Evolutionary conservation across 2,888 invertebrate genomes (phyloP), one percentile per base, ranked within the genome.

Genomic region (Xanthostigma xanthostigma): DNA sequence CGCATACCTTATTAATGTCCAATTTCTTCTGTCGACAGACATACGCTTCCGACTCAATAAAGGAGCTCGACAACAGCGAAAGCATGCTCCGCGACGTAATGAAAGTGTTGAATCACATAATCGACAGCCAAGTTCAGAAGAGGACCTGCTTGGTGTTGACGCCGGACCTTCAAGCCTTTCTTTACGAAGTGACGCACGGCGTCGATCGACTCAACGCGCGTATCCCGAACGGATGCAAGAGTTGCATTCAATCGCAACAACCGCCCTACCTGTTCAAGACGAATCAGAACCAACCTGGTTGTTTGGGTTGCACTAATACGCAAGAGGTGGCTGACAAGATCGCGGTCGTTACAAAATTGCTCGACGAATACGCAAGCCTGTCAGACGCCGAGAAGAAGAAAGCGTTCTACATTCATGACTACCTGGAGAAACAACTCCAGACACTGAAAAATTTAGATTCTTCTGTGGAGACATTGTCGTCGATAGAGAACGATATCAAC

Each of bases 341-440:
- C 34, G 46, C 41, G 14, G 46, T 57, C 45, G 53, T 67, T 14
- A 55, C 57, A 44, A 56, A 58, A 35, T 51, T 67, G 40, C 48
- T 66, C 35, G 53, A 53, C 8, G 62, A 60, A 51, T 67, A 62
- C 54, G 53, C 63, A 35, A 55, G 58, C 9, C 54, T 67, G 53
- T 61, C 60, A 2, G 55, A 56, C 1, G 55, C 55, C 9, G 64
- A 63, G 46, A 62, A 62, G 49, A 55, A 59, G 34, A 56, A 61
- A 49, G 65, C 64, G 2, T 58, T 59, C 51, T 61, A 63, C 1
- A 62, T 67, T 5, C 60, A 60, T 46, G 60, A 62, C 27, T 67
- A 64, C 50, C 59, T 67, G n/a, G 54, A 60, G 40, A 56, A 61
- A 17, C 64, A 67, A 51, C 53, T 65, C 44, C 51, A 54, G 5